Conservation (phyloP, 2,113 vertebrate species). For the Ictalurus punctatus region DNA sequence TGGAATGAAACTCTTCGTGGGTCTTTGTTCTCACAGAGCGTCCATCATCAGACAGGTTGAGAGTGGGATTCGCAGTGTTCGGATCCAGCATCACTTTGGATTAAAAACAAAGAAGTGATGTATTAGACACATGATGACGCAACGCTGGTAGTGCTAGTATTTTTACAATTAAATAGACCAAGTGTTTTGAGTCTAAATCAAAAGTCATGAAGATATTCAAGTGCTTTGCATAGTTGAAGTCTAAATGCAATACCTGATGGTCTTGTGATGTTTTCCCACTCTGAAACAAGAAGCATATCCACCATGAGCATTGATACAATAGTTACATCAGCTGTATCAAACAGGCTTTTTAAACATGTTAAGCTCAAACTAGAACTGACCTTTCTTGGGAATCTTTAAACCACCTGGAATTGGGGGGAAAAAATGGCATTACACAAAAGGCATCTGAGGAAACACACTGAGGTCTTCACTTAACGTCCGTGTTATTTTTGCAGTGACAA, state of each 20-base stretch:
- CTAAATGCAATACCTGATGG: conserved; percentile 40
- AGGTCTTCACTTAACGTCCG: background rate
- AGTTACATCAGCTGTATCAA: background rate
- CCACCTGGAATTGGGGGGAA: too few species aligned
- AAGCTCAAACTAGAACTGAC: background rate
- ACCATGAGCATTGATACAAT: background rate
- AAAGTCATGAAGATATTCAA: background rate
- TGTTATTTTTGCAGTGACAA: background rate
- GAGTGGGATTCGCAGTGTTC: conserved; percentile 49
- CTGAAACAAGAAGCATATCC: background rate
- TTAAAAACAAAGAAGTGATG: conserved; percentile 48
- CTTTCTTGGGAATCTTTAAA: background rate
- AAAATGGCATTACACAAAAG: background rate
- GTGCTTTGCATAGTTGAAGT: background rate
- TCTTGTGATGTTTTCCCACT: conserved; percentile 37
- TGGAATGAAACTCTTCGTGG: conserved; percentile 49
- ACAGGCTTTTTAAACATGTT: background rate
- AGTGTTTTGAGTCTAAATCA: background rate
- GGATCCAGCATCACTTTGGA: conserved; percentile 67
- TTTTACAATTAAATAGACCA: background rate
- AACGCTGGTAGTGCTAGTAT: background rate
- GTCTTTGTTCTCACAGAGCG: conserved; percentile 57
- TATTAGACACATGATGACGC: background rate
- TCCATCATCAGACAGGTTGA: conserved; percentile 72
- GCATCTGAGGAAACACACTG: background rate